Conservation (phyloP, 2,113 vertebrate species). For the Menidia beryllina region DNA sequence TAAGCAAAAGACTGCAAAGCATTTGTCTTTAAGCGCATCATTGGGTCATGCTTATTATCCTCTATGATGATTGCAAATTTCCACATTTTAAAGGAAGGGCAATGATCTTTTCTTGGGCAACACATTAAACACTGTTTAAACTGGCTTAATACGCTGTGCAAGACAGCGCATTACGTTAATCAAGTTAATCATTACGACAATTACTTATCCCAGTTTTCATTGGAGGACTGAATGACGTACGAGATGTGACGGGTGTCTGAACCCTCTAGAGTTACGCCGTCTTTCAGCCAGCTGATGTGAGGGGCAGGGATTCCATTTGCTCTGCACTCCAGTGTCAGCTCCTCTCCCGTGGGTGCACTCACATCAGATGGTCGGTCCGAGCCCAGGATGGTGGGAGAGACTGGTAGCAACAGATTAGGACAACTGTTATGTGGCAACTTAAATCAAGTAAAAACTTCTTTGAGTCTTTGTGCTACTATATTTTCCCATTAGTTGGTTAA, state of each 20-base stretch:
- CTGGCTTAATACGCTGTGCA: too few relatives aligned
- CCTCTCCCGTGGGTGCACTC: slow-evolving; percentile 78
- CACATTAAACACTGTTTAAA: slow-evolving; percentile 9
- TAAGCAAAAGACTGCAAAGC: slow-evolving; percentile 28
- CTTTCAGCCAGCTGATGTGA: slow-evolving; percentile 88
- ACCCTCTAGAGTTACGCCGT: slow-evolving; percentile 80
- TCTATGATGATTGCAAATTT: slow-evolving; percentile 31
- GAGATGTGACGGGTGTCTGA: slow-evolving; percentile 49
- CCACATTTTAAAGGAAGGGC: slow-evolving; percentile 8
- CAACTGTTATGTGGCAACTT: background rate
- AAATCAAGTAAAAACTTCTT: too few relatives aligned
- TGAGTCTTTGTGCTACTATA: background rate
- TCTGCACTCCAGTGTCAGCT: slow-evolving; percentile 85
- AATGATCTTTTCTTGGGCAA: slow-evolving; percentile 11
- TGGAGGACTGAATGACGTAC: slow-evolving; percentile 62
- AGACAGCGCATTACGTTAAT: too few relatives aligned
- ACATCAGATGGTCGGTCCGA: slow-evolving; percentile 78
- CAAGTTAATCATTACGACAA: background rate
- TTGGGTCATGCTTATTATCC: slow-evolving; percentile 13
- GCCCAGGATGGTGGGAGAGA: slow-evolving; percentile 84
- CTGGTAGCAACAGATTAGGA: slow-evolving; percentile 69
- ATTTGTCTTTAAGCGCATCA: slow-evolving; percentile 39
- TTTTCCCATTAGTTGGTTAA: too few relatives aligned
- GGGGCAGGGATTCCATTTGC: slow-evolving; percentile 85
- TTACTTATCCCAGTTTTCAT: background rate